Evolutionary conservation across 2,888 invertebrate genomes (phyloP).

Genomic region (Masnerella sp.): DNA sequence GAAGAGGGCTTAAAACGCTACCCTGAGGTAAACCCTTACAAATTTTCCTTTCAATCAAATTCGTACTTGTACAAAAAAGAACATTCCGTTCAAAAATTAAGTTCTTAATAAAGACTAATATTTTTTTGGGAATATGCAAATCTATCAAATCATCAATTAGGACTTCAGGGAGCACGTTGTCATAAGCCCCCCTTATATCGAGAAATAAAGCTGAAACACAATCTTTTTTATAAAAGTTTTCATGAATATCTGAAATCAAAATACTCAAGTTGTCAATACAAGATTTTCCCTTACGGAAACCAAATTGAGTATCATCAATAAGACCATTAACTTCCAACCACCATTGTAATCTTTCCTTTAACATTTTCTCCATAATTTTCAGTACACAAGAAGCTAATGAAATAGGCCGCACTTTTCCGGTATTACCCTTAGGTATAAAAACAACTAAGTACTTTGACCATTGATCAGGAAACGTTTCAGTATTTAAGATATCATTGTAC

Average conservation of each 20-base stretch:
- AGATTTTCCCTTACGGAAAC: slow-evolving; percentile 21
- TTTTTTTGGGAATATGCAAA: slow-evolving; percentile 10
- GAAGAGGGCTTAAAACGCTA: slow-evolving; percentile 22
- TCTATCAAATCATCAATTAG: slow-evolving; percentile 25
- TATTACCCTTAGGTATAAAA: slow-evolving; percentile 51
- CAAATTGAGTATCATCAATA: not conserved
- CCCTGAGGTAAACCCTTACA: slow-evolving; percentile 39
- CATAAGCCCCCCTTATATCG: slow-evolving; percentile 39
- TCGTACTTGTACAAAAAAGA: not conserved
- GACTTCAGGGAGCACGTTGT: slow-evolving; percentile 34
- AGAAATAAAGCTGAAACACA: slow-evolving; percentile 5
- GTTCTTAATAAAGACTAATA: slow-evolving; percentile 21
- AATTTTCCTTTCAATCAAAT: not conserved
- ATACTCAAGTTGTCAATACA: slow-evolving; percentile 9
- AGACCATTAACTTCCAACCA: slow-evolving; percentile 12
- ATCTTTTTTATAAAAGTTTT: slow-evolving; percentile 25
- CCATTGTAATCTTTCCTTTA: slow-evolving; percentile 34
- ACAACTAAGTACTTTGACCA: slow-evolving; percentile 41
- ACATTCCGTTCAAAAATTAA: slow-evolving; percentile 9
- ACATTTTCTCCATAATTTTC: slow-evolving; percentile 48
- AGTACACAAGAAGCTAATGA: slow-evolving; percentile 45
- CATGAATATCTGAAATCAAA: slow-evolving; percentile 8
- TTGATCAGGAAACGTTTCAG: slow-evolving; percentile 15
- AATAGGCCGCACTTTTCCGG: slow-evolving; percentile 49
- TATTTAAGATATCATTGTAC: slow-evolving; percentile 23